A percentile compares a stretch with the other conserved stretches of the same genome.
Conservation (phyloP, 2,797 vertebrate species). For the Mormyrus proboscirostris region DNA sequence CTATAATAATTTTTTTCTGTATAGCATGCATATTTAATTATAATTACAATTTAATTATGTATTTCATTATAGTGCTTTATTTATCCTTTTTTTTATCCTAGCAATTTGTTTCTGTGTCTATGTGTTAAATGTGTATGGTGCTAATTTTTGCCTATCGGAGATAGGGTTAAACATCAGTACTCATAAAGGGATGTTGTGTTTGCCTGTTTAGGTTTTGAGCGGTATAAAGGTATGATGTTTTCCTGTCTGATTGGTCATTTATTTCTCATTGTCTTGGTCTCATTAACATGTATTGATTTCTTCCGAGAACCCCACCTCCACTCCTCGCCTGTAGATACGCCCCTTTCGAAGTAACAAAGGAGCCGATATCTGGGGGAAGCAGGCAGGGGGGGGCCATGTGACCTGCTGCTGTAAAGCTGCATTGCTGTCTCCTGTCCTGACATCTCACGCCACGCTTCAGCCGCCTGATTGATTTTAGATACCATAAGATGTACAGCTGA, state of each 20-base stretch:
- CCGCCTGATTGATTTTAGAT: background rate
- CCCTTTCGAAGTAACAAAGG: background rate
- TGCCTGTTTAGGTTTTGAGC: background rate
- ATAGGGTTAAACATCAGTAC: background rate
- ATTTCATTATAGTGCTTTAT: background rate
- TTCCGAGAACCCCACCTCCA: background rate
- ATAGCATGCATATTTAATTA: background rate
- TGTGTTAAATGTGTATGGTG: slow-evolving; percentile 3
- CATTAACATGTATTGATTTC: background rate
- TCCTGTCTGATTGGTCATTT: slow-evolving; percentile 1
- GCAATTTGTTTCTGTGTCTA: background rate
- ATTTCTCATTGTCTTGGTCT: background rate
- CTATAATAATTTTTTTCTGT: background rate
- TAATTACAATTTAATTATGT: background rate
- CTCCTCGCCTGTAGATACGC: background rate
- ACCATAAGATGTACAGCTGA: background rate
- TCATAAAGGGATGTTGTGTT: slow-evolving; percentile 7
- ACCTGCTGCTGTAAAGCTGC: background rate
- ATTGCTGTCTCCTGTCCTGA: background rate
- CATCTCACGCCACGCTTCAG: background rate
- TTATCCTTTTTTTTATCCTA: background rate
- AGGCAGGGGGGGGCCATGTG: background rate
- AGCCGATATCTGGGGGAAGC: background rate
- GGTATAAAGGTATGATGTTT: background rate
- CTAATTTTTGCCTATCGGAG: background rate